A percentile compares a stretch with the other conserved stretches of the same genome.
These are phyloP conservation scores for Eriosoma lanigerum DNA, from an alignment of 1,140 invertebrate species.

Conservation along the genomic window DNA sequence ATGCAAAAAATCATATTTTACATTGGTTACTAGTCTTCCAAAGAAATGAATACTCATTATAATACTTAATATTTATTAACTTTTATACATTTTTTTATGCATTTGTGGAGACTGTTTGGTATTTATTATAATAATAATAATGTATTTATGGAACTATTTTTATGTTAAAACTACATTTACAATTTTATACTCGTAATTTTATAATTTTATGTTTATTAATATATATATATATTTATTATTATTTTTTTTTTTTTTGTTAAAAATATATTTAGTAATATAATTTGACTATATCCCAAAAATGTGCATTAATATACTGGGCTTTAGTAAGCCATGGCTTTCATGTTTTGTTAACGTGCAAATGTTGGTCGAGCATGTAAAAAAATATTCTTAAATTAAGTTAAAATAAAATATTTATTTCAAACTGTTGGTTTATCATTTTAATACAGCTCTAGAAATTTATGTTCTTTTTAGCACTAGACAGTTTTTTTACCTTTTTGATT, in stretches of 20 bases:
- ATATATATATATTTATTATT: constrained; percentile 9
- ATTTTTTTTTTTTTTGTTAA: constrained; percentile 13
- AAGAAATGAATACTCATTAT: constrained; percentile 39
- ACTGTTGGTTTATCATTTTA: too few species aligned
- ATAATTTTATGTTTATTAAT: constrained; percentile 39
- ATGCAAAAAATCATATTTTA: neutral
- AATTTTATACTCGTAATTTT: constrained; percentile 32
- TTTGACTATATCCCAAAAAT: neutral
- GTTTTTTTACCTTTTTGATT: too few species aligned
- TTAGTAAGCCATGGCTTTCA: too few species aligned
- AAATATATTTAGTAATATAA: constrained; percentile 28
- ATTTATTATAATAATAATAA: constrained; percentile 7
- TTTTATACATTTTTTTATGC: constrained; percentile 38
- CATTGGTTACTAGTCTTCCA: constrained; percentile 48
- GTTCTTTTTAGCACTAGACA: neutral
- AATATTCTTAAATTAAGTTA: too few species aligned
- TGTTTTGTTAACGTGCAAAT: too few species aligned
- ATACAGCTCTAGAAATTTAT: too few species aligned
- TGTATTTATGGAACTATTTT: constrained; percentile 28
- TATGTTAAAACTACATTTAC: constrained; percentile 35
- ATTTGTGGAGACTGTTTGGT: constrained; percentile 43
- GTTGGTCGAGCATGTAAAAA: too few species aligned
- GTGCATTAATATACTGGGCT: neutral
- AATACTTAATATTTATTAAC: constrained; percentile 24
- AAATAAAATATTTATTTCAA: too few species aligned